phyloP scores from a whole-genome alignment of 2,888 invertebrate species.

The Ganaspis brasiliensis region DNA sequence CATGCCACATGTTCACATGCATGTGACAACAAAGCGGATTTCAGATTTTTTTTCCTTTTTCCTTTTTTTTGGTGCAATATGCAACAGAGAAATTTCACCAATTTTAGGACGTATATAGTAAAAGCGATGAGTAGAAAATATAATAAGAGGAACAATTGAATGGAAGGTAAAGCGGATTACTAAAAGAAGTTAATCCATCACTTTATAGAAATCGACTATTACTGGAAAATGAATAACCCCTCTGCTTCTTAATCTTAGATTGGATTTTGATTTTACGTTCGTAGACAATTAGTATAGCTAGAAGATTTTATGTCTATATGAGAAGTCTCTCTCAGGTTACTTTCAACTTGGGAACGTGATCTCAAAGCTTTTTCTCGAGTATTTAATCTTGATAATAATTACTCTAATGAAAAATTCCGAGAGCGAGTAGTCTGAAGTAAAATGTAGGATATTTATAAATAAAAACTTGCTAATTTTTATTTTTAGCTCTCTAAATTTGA shows the following conservation, averaged over 20 bases:
- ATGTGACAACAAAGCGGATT: conserved; percentile 11
- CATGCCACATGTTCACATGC: conserved; percentile 4
- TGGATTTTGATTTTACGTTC: conserved; percentile 15
- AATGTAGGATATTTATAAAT: no score
- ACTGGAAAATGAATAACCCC: conserved; percentile 6
- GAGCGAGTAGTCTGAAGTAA: not conserved
- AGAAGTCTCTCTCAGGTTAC: not conserved
- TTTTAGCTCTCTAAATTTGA: no score
- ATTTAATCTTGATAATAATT: not conserved
- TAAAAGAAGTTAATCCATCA: conserved; percentile 14
- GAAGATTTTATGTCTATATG: not conserved
- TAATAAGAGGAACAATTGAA: conserved; percentile 23
- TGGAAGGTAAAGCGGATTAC: conserved; percentile 17
- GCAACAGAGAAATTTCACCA: conserved; percentile 1
- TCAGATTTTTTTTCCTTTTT: not conserved
- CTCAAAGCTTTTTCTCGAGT: not conserved
- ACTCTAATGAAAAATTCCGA: not conserved
- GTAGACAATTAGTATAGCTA: not conserved
- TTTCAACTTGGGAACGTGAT: not conserved
- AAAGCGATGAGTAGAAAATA: not conserved
- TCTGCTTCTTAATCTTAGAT: not conserved
- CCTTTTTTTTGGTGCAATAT: not conserved
- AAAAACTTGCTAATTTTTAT: no score
- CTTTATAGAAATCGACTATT: conserved; percentile 23
- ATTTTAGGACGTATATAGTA: not conserved